Evolutionary conservation across 2,113 vertebrate species (phyloP).

Genomic region (Megaleporinus macrocephalus): DNA sequence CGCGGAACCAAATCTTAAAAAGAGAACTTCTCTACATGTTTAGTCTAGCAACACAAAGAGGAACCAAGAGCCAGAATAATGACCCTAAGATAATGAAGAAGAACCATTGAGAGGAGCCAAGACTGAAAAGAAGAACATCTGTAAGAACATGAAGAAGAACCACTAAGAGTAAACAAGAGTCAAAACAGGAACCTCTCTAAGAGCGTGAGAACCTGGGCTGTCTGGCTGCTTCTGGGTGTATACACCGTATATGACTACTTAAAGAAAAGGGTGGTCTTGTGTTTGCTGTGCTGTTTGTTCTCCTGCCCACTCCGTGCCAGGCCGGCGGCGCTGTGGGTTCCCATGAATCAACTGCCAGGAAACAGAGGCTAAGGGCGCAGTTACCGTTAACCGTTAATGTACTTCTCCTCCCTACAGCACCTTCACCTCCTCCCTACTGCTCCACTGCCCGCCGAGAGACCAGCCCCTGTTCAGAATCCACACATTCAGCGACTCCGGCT

Average conservation of each 20-base stretch:
- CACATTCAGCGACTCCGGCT: not conserved
- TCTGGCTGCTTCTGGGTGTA: not conserved
- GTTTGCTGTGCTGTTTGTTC: not conserved
- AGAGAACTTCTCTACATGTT: too few species aligned
- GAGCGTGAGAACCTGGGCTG: not conserved
- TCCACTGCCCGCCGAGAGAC: not conserved
- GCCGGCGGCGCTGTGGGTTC: not conserved
- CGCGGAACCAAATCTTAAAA: too few species aligned
- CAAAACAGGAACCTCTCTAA: too few species aligned
- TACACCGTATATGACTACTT: not conserved
- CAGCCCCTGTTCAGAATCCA: not conserved
- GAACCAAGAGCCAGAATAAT: too few species aligned
- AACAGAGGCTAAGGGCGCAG: not conserved
- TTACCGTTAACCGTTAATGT: not conserved
- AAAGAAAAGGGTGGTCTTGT: too few species aligned
- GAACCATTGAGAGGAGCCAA: too few species aligned
- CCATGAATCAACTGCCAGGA: conserved; percentile 21
- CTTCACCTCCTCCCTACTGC: not conserved
- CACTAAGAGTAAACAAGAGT: too few species aligned
- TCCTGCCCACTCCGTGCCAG: not conserved
- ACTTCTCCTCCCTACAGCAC: not conserved
- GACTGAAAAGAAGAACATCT: too few species aligned
- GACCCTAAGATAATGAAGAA: too few species aligned
- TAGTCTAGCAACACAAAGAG: too few species aligned
- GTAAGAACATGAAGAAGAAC: too few species aligned